These are phyloP conservation scores for Rutilus rutilus DNA, from an alignment of 2,113 vertebrate genomes.

Conservation along the genomic window DNA sequence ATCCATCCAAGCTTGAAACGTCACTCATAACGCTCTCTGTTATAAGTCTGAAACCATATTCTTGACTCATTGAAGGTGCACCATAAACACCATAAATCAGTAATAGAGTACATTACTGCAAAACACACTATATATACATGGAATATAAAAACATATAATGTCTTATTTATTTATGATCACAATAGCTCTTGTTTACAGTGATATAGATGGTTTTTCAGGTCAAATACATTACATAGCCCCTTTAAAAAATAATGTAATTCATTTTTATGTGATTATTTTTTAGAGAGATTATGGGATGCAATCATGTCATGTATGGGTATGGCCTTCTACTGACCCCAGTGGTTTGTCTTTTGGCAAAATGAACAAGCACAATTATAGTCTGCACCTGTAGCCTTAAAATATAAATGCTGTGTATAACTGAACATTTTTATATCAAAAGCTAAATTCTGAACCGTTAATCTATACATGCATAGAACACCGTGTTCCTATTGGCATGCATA, in stretches of 20 bases:
- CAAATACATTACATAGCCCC: constrained; percentile 23
- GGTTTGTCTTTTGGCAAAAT: background rate
- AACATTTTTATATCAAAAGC: background rate
- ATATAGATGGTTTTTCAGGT: constrained; percentile 13
- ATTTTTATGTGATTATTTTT: constrained; percentile 22
- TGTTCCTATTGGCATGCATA: constrained; percentile 29
- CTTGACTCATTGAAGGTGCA: background rate
- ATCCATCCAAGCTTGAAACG: background rate
- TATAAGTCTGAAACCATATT: background rate
- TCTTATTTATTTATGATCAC: background rate
- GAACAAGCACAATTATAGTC: background rate
- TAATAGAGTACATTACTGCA: background rate
- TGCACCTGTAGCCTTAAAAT: background rate
- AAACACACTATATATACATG: background rate
- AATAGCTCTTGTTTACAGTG: background rate
- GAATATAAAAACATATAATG: background rate
- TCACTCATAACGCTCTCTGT: background rate
- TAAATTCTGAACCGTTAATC: background rate
- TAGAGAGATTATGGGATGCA: constrained; percentile 3
- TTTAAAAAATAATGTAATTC: constrained; percentile 15
- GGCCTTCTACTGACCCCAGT: background rate
- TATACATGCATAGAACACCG: background rate
- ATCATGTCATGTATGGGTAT: background rate
- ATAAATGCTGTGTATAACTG: background rate
- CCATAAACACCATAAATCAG: background rate